Percentiles rank a stretch among this genome's conserved stretches.
phyloP scores from a whole-genome alignment of 2,797 vertebrate species.

The Artibeus lituratus region DNA sequence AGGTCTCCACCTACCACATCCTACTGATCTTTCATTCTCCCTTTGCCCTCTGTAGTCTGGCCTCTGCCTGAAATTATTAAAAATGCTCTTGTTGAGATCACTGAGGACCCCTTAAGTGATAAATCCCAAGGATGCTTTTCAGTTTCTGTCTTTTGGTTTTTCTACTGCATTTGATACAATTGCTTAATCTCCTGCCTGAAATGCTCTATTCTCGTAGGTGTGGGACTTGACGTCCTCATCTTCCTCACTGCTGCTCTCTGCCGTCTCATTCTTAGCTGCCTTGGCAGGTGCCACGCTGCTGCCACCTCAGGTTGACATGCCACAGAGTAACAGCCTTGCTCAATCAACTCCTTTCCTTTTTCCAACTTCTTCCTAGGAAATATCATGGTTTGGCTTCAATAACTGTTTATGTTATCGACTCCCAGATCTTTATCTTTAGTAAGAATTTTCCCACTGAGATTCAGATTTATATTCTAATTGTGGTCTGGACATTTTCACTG shows the following conservation, averaged over 20 bases:
- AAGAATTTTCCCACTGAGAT: neutral
- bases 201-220: neutral
- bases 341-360: neutral
- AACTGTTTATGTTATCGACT: neutral
- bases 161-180: neutral
- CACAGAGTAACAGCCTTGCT: neutral
- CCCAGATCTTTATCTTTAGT: neutral
- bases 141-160: neutral
- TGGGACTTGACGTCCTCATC: neutral
- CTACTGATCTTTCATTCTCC: neutral
- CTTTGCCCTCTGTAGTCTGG: neutral
- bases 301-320: neutral
- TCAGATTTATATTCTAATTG: slow-evolving; percentile 5
- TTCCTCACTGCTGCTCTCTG: neutral
- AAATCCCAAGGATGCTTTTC: neutral
- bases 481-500: neutral
- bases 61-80: neutral
- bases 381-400: neutral
- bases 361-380: neutral
- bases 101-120: neutral
- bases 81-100: neutral
- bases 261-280: neutral
- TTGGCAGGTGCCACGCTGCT: neutral
- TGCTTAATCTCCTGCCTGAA: neutral
- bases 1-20: neutral